These are phyloP conservation scores for Graphium colonna DNA, from an alignment of 2,888 invertebrate species.

Conservation along the genomic window DNA sequence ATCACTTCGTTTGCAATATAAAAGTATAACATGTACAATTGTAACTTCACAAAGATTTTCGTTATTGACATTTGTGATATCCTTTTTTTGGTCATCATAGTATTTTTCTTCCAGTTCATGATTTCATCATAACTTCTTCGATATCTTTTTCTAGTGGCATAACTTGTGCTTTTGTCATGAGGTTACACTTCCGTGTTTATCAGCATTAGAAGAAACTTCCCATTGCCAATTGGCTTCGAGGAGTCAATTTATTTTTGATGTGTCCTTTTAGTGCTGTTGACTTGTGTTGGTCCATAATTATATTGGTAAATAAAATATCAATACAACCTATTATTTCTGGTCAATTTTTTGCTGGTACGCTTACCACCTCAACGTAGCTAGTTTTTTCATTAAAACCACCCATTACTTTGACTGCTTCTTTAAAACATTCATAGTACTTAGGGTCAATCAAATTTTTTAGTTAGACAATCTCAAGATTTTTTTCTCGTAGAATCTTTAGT, in stretches of 20 bases:
- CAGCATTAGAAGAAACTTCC: slow-evolving; percentile 25
- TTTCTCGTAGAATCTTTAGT: slow-evolving; percentile 15
- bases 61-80: too few species aligned
- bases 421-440: slow-evolving; percentile 21
- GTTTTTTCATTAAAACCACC: slow-evolving; percentile 25
- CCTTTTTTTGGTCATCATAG: too few species aligned
- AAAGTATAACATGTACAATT: too few species aligned
- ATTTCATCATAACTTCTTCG: slow-evolving; percentile 5
- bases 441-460: slow-evolving; percentile 16
- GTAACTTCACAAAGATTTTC: too few species aligned
- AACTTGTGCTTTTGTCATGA: slow-evolving; percentile 20
- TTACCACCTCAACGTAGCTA: slow-evolving; percentile 21
- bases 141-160: slow-evolving; percentile 21
- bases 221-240: slow-evolving; percentile 24
- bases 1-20: too few species aligned
- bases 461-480: slow-evolving; percentile 2
- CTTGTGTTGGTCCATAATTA: slow-evolving; percentile 12
- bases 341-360: slow-evolving; percentile 16
- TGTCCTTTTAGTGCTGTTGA: slow-evolving; percentile 14
- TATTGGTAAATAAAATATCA: slow-evolving; percentile 20
- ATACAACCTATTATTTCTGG: slow-evolving; percentile 16
- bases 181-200: slow-evolving; percentile 20
- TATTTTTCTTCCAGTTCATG: slow-evolving; percentile 11
- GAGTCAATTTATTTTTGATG: slow-evolving; percentile 19
- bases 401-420: slow-evolving; percentile 22